phyloP scores from a whole-genome alignment of 2,113 vertebrate genomes.

The Echinops telfairi region DNA sequence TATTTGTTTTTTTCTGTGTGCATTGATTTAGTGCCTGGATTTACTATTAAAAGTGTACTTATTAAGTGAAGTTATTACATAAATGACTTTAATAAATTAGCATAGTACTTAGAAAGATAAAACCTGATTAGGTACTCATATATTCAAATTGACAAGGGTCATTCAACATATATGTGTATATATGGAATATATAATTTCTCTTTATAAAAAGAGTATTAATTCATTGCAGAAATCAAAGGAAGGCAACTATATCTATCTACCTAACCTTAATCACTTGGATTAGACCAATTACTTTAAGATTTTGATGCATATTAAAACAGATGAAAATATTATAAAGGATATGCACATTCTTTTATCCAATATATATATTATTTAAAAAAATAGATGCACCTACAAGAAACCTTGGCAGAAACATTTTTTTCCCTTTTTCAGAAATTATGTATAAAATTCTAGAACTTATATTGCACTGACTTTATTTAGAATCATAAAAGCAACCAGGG shows the following conservation, averaged over 20 bases:
- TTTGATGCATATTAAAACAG: constrained; percentile 14
- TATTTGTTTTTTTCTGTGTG: not conserved
- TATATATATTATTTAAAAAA: constrained; percentile 22
- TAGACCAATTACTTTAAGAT: not conserved
- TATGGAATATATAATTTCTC: not conserved
- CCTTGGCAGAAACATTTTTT: not conserved
- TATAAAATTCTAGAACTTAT: constrained; percentile 37
- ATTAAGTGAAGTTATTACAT: constrained; percentile 9
- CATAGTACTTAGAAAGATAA: constrained; percentile 23
- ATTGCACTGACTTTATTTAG: constrained; percentile 52
- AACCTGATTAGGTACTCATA: constrained; percentile 38
- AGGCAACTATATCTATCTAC: too few relatives aligned
- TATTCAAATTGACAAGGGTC: not conserved
- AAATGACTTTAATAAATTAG: constrained; percentile 35
- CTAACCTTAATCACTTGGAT: not conserved
- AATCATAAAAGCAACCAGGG: not conserved
- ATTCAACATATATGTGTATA: not conserved
- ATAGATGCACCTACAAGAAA: not conserved
- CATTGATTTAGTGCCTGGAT: not conserved
- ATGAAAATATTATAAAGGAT: constrained; percentile 2
- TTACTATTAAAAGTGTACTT: constrained; percentile 18
- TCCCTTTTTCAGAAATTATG: constrained; percentile 38
- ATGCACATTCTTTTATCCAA: not conserved
- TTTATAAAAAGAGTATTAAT: not conserved
- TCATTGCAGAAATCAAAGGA: not conserved